Percentiles rank a stretch among this genome's conserved stretches.
These are phyloP conservation scores for Apaloderma vittatum DNA, from an alignment of 2,113 vertebrate species.

Conservation along the genomic window DNA sequence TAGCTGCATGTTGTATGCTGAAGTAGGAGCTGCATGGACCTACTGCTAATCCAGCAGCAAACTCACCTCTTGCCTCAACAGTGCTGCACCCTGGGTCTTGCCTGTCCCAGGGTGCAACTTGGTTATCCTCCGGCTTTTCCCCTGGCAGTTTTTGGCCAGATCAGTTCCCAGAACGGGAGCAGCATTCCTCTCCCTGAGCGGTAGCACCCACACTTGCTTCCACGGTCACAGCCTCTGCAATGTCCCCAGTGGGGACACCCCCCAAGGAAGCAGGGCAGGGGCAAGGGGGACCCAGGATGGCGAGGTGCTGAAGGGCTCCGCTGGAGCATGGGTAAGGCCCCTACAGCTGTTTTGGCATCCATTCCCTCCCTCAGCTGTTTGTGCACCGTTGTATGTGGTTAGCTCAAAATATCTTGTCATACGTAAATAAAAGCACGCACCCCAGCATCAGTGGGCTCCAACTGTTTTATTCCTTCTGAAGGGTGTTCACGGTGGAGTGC, in stretches of 20 bases:
- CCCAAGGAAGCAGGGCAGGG: not conserved
- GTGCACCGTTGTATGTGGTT: accelerated
- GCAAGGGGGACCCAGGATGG: accelerated
- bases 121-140: accelerated
- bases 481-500: accelerated
- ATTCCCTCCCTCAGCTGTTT: not conserved
- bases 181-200: accelerated
- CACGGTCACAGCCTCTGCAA: accelerated
- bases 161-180: accelerated
- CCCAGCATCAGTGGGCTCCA: not conserved
- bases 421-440: accelerated
- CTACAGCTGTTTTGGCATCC: not conserved
- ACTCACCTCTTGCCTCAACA: not conserved
- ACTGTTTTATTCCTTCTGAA: not conserved
- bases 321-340: accelerated
- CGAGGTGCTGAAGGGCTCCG: not conserved
- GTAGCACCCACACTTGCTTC: accelerated
- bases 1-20: accelerated
- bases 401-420: not conserved
- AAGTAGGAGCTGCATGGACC: not conserved
- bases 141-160: not conserved
- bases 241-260: no score
- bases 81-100: not conserved
- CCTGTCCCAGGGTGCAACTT: not conserved
- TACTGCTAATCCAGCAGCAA: not conserved